Conservation (phyloP, 2,888 invertebrate species). For the Calameuta filiformis region DNA sequence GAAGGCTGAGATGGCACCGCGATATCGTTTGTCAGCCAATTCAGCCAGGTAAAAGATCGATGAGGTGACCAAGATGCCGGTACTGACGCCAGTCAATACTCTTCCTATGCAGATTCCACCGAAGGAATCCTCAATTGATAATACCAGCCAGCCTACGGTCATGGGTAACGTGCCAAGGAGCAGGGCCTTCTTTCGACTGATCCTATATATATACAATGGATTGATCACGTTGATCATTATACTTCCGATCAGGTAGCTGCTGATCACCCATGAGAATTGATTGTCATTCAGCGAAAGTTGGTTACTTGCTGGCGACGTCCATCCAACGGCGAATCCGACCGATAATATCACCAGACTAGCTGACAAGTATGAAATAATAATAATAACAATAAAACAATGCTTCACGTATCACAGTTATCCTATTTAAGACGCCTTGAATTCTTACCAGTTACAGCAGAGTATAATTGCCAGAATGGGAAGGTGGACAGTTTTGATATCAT, state of each 20-base stretch:
- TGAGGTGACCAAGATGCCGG: not conserved
- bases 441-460: not conserved
- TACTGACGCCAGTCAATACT: not conserved
- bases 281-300: not conserved
- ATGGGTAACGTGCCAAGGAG: not conserved
- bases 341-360: not conserved
- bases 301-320: not conserved
- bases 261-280: not conserved
- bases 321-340: not conserved
- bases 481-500: not conserved
- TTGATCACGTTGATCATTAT: not conserved
- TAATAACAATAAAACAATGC: not conserved
- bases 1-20: not conserved
- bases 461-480: not conserved
- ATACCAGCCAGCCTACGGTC: not conserved
- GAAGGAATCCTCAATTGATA: not conserved
- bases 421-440: not conserved
- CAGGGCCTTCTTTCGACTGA: not conserved
- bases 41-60: conserved; percentile 1
- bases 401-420: not conserved
- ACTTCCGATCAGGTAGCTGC: not conserved
- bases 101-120: not conserved
- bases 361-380: not conserved
- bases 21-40: not conserved
- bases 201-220: not conserved